Base-by-base conservation (phyloP, 1,140 invertebrate genomes). In the Choristoneura fumiferana region DNA sequence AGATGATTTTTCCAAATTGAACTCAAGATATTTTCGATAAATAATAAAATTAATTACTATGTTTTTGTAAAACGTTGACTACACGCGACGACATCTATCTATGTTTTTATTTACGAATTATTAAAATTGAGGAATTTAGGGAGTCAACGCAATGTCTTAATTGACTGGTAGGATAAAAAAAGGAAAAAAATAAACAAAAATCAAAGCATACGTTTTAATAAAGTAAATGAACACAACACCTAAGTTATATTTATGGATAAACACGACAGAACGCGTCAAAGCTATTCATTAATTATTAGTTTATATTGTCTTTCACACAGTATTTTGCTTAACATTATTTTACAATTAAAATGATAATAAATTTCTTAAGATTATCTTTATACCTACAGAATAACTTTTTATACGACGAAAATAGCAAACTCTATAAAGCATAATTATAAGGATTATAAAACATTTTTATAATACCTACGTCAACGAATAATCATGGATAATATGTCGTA, bases 121-220 rank as follows among this genome's bases (percentile, higher is more conserved):
- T 73, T 72, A 61, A 84, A 86, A 86, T 86, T 86, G 83, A 84
- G 81, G 81, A 86, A 82, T 86, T 86, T 86, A 86, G 83, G 83
- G 83, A 86, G 83, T 83, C 83, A 74, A 73, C 62, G 71, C 75
- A 77, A 64, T 57, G 54, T 85, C 83, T 82, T 85, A 60, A 60
- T 60, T 85, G 82, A 85, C 82, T 84, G 76, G 80, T 84, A 82
- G 77, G 78, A 74, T 69, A 49, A 61, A 55, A 45, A 43, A 70
- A 70, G 63, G 34, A 62, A 65, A 66, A 71, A 58, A 56, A 15
- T 36, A 69, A 55, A 69, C 61, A 73, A 76, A 68, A 62, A 67
- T 49, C 9, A 49, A 49, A 49, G 43, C 12, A 65, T 56, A 53
- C 6, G 35, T 53, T 38, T 18, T 75, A 85, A 75, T 65, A 55